These are phyloP conservation scores for Homarus gammarus DNA, from an alignment of 2,888 invertebrate species.

Conservation along the genomic window DNA sequence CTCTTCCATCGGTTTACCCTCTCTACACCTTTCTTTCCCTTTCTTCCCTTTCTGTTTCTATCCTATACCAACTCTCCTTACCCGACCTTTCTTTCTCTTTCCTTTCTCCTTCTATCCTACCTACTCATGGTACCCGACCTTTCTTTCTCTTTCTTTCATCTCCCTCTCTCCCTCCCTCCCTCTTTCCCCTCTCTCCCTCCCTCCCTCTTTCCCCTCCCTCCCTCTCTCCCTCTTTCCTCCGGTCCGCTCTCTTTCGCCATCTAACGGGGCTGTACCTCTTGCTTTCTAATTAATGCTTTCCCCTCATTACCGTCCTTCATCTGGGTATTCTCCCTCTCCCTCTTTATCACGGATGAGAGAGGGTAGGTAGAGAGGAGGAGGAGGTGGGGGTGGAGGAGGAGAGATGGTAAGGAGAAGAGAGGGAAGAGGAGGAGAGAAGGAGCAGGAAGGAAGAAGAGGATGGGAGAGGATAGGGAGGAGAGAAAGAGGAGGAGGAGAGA, in stretches of 20 bases:
- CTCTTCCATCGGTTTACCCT: no score
- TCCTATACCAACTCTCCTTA: no score
- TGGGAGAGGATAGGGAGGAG: no score
- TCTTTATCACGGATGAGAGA: neutral
- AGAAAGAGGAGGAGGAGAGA: slow-evolving; percentile 2
- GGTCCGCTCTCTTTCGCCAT: neutral
- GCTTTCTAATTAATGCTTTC: slow-evolving; percentile 7
- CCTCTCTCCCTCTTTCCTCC: neutral
- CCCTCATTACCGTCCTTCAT: slow-evolving; percentile 1
- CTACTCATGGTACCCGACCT: no score
- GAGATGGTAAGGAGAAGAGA: neutral
- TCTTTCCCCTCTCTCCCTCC: neutral
- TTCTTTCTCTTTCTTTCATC: no score
- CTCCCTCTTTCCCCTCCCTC: neutral
- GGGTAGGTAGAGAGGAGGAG: neutral
- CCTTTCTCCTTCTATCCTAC: no score
- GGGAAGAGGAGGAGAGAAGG: neutral
- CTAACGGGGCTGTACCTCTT: neutral
- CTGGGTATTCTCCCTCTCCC: neutral
- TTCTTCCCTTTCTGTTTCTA: neutral
- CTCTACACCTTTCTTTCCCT: neutral
- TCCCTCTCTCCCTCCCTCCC: neutral
- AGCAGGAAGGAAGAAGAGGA: no score
- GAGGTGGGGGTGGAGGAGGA: neutral
- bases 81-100: no score